Base-by-base conservation (phyloP, 2,888 invertebrate genomes). In the Lasius platythorax region DNA sequence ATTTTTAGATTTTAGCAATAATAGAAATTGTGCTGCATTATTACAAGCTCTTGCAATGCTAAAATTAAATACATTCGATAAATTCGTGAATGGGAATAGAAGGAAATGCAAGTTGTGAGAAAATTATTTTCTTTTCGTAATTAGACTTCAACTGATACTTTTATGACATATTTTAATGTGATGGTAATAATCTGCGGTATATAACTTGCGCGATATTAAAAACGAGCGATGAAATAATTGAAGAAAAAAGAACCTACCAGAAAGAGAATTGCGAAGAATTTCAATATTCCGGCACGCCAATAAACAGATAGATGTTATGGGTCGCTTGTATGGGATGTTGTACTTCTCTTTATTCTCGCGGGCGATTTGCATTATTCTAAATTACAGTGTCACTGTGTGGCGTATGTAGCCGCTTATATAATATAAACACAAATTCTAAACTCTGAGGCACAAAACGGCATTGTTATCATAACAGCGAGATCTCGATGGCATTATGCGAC, bases 391-490 rank as follows among this genome's bases (percentile, higher is more conserved):
- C 64, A 37, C 30, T 30, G n/a, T 18, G n/a, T 11, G 53, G 9
- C 11, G 18, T 37, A 23, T 37, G 37, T 5, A 37, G 28, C 28
- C 37, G 46, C 43, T 56, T 75, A 72, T 83, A 79, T 85, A 37
- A 37, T 73, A 83, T 84, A 84, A 83, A 88, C 85, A 78, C 70
- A 81, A 75, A 85, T 87, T 58, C 67, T 72, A 30, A 78, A 68
- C 67, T 79, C 33, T 30, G 63, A 58, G 30, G 66, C 67, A 83
- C 61, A 68, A 84, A 88, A 83, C 74, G 82, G 58, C n/a, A 83
- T 82, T 88, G 81, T 83, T 88, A 88, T 85, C 87, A 63, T 33
- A 43, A 37, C 50, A 33, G 30, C 30, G n/a, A 79, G 66, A 88
- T 88, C 87, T 50, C 76, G 61, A 72, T 72, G 73, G 46, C 68